Conservation (phyloP, 2,113 vertebrate species). For the Lampris megalopsis region DNA sequence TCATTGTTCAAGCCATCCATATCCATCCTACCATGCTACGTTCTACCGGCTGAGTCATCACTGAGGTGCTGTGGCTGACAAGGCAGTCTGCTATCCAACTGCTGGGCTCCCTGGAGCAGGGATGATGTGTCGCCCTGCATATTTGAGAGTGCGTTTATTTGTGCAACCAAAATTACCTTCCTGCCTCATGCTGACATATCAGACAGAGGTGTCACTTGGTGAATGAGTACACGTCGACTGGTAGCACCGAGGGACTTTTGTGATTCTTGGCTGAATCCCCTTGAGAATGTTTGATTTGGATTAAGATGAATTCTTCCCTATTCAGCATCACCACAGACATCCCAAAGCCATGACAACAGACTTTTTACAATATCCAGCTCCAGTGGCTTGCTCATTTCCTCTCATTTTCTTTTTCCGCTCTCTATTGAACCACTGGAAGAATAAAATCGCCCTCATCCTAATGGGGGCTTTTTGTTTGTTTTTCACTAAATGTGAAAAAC, state of each 20-base stretch:
- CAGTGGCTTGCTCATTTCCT: slow-evolving; percentile 28
- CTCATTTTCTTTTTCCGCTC: slow-evolving; percentile 9
- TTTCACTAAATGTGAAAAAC: slow-evolving; percentile 64
- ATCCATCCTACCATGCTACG: slow-evolving; percentile 55
- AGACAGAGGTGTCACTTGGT: slow-evolving; percentile 43
- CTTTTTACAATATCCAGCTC: slow-evolving; percentile 41
- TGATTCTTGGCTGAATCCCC: slow-evolving; percentile 14
- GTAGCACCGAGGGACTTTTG: slow-evolving; percentile 9
- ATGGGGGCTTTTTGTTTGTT: slow-evolving; percentile 38
- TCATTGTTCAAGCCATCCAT: slow-evolving; percentile 35
- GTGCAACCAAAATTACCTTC: slow-evolving; percentile 49
- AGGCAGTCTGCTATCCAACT: not conserved
- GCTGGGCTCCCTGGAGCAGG: slow-evolving; percentile 2
- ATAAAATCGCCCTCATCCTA: slow-evolving; percentile 54
- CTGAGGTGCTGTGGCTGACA: slow-evolving; percentile 31
- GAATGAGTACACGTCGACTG: slow-evolving; percentile 20
- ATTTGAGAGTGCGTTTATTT: slow-evolving; percentile 37
- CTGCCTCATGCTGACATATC: slow-evolving; percentile 16
- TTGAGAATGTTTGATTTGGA: slow-evolving; percentile 6
- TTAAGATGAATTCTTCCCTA: not conserved
- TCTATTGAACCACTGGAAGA: slow-evolving; percentile 37
- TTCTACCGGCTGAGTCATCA: slow-evolving; percentile 65
- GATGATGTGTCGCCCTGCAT: slow-evolving; percentile 46
- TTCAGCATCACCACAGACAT: slow-evolving; percentile 14
- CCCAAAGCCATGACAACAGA: slow-evolving; percentile 16